Evolutionary conservation across 2,113 vertebrate genomes (phyloP), one percentile per base, ranked within the genome.

Genomic region (Cyanoderma ruficeps): DNA sequence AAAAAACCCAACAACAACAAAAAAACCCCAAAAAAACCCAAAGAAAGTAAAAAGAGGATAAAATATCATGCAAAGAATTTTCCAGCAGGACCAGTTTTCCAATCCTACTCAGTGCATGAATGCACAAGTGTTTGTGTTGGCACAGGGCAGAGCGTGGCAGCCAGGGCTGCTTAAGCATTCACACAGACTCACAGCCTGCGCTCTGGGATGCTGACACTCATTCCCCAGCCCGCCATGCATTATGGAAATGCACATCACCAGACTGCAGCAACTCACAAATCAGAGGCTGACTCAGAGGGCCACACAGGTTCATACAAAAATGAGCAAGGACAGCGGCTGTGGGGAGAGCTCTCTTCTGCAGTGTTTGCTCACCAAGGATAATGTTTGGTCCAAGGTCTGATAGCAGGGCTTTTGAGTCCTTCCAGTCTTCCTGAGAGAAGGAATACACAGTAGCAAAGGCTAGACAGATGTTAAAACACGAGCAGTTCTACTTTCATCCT

Each of bases 81-180:
- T 97, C 94, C 76, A 94, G 93, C 77, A 94, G 83, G 93, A 96
- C 91, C 91, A 93, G 94, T 96, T 96, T 56, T 69, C 42, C 60
- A 33, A 4, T 89, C 39, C 81, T 63, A 39, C 64, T 70, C 16
- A 0, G 46, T 61, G 55, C 89, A 84, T 71, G 80, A 96, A 97
- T 52, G 83, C 83, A 70, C 68, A 81, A 86, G 93, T 95, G 95
- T 95, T 97, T 96, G 80, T 47, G 42, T 71, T 96, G 96, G 96
- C 95, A 67, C 39, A 59, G 64, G 63, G 68, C 83, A 86, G 39
- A 83, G 68, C 0, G 0, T 2, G 5, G 89, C 94, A 90, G 94
- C 80, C 93, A 78, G 60, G 39, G 71, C 83, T 93, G 86, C 56
- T 88, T 16, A 72, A 80, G 59, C 71, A 64, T 33, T 86, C 79